Conservation (phyloP, 2,797 vertebrate genomes). For the Silurus lanzhouensis region DNA sequence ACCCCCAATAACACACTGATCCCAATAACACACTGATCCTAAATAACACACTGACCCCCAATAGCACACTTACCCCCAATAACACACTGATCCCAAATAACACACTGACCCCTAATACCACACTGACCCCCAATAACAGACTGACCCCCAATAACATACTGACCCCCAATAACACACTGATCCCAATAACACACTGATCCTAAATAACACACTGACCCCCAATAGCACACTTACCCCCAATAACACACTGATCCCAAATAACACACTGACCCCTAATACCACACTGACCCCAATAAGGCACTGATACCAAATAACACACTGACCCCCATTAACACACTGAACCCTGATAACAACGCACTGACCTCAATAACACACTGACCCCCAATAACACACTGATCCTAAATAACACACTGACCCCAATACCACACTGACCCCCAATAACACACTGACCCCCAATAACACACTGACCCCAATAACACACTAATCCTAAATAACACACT, state of each 20-base stretch:
- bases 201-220: background rate
- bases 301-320: background rate
- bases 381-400: background rate
- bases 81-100: background rate
- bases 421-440: background rate
- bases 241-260: background rate
- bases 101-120: no score
- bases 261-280: background rate
- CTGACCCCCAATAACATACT: no score
- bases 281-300: background rate
- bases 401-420: background rate
- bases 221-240: background rate
- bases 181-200: background rate
- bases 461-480: background rate
- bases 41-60: background rate
- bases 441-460: background rate
- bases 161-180: no score
- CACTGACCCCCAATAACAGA: no score
- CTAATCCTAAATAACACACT: background rate
- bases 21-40: background rate
- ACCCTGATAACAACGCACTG: background rate
- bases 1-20: background rate
- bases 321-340: background rate
- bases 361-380: background rate
- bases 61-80: background rate